Evolutionary conservation across 2,113 vertebrate species (phyloP), one percentile per base, ranked within the genome.

Genomic region (Myotis brandtii): DNA sequence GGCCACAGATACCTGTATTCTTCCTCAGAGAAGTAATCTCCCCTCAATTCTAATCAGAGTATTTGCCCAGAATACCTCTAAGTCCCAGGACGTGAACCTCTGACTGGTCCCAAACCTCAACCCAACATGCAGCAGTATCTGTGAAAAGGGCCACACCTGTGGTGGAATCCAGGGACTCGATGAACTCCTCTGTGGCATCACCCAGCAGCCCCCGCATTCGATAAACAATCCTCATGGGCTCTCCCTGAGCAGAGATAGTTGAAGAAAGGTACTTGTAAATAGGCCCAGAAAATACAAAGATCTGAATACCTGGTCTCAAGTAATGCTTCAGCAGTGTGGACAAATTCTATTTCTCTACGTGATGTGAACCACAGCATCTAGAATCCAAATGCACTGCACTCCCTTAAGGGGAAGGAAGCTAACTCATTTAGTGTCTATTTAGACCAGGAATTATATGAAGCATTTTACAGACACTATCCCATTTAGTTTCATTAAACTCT

Each of bases 141-240:
- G 75, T 54, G 50, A 79, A 76, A 93, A 96, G 89, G 62, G 80
- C 32, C 12, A 66, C 98, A 99, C 99, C 99, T 98, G 99, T 99
- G 37, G 99, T 99, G 17, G 99, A 99, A 97, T 99, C 99, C 70
- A 99, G 98, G 37, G 99, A 99, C 97, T 99, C 99, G 0, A 99
- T 99, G 97, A 99, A 99, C 98, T 99, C 99, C 96, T 99, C 99
- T 0, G 99, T 99, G 23, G 99, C 99, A 94, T 99, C 99, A 56
- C 99, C 99, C n/a, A 99, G 98, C 72, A 99, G 98, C 37, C 99
- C 99, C 86, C 99, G 99, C 99, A 99, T 99, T 66, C 99, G 99
- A 96, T 99, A 99, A 80, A 99, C 99, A 93, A 99, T 99, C 98
- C 99, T 99, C 99, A 99, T 99, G 6, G 99, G 99, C 95, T 99